These are phyloP conservation scores for Drosophila picticornis DNA, from an alignment of 2,888 invertebrate genomes.

Conservation along the genomic window DNA sequence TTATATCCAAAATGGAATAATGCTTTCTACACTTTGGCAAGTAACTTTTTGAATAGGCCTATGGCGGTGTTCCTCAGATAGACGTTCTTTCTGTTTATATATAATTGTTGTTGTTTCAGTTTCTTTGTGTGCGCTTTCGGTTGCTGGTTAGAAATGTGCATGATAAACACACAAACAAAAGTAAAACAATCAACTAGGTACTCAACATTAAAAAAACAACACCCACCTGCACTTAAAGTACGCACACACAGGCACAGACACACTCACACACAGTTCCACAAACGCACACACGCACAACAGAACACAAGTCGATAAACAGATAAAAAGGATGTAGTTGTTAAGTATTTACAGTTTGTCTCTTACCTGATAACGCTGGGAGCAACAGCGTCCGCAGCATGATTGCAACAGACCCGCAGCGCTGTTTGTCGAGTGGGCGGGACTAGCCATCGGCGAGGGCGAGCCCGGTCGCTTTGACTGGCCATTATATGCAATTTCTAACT, in stretches of 20 bases:
- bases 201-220: slow-evolving; percentile 13
- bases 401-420: slow-evolving; percentile 90
- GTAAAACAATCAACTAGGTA: slow-evolving; percentile 35
- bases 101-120: background rate
- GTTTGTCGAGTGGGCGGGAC: slow-evolving; percentile 93
- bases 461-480: slow-evolving; percentile 97
- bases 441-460: slow-evolving; percentile 94
- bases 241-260: slow-evolving; percentile 4
- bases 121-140: slow-evolving; percentile 7
- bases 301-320: slow-evolving; percentile 31
- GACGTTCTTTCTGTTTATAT: background rate
- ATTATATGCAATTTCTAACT: slow-evolving; percentile 97
- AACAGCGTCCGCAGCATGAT: slow-evolving; percentile 93
- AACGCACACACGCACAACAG: slow-evolving; percentile 13
- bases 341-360: slow-evolving; percentile 55
- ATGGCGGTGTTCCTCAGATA: background rate
- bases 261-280: background rate
- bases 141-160: slow-evolving; percentile 34
- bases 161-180: slow-evolving; percentile 44
- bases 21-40: background rate
- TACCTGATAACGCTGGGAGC: slow-evolving; percentile 95
- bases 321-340: slow-evolving; percentile 16
- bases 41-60: background rate
- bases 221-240: slow-evolving; percentile 5
- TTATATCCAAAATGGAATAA: too few relatives aligned